Evolutionary conservation across 2,797 vertebrate species (phyloP), one percentile per base, ranked within the genome.

Genomic region (Gymnoscopelus braueri): DNA sequence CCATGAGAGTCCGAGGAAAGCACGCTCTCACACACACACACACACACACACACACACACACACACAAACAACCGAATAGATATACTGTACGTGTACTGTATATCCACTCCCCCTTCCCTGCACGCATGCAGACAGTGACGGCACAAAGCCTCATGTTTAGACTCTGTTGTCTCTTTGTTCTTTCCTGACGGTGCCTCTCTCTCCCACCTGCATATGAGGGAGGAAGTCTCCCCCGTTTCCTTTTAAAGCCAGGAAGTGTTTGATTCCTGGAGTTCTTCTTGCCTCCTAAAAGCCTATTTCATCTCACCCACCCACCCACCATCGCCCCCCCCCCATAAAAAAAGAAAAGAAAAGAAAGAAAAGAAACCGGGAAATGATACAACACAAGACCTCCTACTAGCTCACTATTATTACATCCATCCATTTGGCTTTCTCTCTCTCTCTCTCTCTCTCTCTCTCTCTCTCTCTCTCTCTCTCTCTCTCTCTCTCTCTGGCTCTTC

Each of bases 181-280:
- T 80, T 92, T 92, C 91, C 92, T 75, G 89, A 93, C 91, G 88
- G 78, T 66, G 87, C 92, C 83, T 39, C 35, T 39, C 91, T 86
- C 80, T 86, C 93, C 89, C 91, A 88, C 94, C 94, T 92, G 94
- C 93, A 95, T 95, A 89, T 92, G 86, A 94, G 94, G 90, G 93
- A 95, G 95, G 95, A 95, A 94, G 93, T 92, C 88, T 89, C 78
- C 12, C 69, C 87, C 77, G 86, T 80, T 89, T 89, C 86, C 81
- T 88, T 87, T 91, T 87, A 89, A 89, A 88, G 88, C 61, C 19
- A 91, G 89, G 88, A 91, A 91, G 87, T 81, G 89, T 93, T 91
- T 92, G 89, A 90, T 88, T 90, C 81, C 74, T 69, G 75, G 75
- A 14, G 82, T 87, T 19, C 87, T 85, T 80, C 84, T 70, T 66